These are phyloP conservation scores for Phycodurus eques DNA, from an alignment of 2,113 vertebrate species.

Conservation along the genomic window DNA sequence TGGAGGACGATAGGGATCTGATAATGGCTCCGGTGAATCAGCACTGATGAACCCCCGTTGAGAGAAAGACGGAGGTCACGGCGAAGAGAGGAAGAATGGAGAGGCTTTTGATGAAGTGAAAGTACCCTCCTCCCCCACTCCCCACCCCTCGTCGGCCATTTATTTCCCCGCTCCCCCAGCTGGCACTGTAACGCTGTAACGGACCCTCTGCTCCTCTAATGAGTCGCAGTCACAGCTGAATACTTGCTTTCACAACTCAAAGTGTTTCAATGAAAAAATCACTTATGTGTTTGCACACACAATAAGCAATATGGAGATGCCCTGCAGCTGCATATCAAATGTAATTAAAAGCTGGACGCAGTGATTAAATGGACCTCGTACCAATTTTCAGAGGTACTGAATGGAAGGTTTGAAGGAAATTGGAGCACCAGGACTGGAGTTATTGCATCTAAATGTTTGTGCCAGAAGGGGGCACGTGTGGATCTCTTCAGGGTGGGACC, in stretches of 20 bases:
- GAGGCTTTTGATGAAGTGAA: conserved; percentile 11
- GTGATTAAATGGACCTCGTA: not conserved
- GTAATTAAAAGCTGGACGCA: conserved; percentile 27
- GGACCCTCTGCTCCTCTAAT: conserved; percentile 62
- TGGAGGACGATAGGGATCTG: conserved; percentile 49
- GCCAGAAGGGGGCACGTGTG: not conserved
- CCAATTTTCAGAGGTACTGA: not conserved
- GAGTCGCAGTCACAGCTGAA: conserved; percentile 68
- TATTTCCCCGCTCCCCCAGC: conserved; percentile 30
- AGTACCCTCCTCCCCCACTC: conserved; percentile 1
- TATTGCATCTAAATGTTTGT: not conserved
- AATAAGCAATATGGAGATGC: conserved; percentile 37
- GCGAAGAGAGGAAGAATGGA: conserved; percentile 32
- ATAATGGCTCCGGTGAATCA: conserved; percentile 60
- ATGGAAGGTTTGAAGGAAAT: not conserved
- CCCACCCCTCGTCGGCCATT: conserved; percentile 8
- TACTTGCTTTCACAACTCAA: conserved; percentile 60
- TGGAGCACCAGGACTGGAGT: not conserved
- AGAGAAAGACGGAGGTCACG: conserved; percentile 52
- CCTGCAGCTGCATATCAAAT: conserved; percentile 21
- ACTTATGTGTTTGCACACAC: conserved; percentile 32
- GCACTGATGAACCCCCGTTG: conserved; percentile 57
- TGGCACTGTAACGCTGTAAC: conserved; percentile 34
- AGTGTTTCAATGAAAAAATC: conserved; percentile 43
- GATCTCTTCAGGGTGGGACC: not conserved